Base-by-base conservation (phyloP, 2,113 vertebrate genomes). In the Neotragus pygmaeus region DNA sequence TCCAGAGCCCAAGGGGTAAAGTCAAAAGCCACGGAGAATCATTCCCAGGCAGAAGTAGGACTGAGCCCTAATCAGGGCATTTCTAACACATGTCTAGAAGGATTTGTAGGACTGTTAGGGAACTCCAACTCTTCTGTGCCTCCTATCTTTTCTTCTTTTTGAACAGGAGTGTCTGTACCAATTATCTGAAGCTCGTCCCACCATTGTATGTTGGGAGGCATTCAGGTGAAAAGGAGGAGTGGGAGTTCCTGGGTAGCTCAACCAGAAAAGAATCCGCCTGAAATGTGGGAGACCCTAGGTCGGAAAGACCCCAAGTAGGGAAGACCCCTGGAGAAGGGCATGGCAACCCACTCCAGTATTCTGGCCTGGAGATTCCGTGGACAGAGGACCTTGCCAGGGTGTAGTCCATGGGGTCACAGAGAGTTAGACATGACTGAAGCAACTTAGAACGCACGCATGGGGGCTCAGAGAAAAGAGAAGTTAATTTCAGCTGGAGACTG, bases 381-480 rank as follows among this genome's bases (percentile, higher is more conserved):
- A 66, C 62, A 19, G 62, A n/a, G 33, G 62, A n/a, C 16, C 2
- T 33, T 66, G 62, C 30, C 1, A 0, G 62, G 62, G 15, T 66
- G 7, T n/a, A n/a, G 16, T 66, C 62, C 7, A 66, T 66, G 62
- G 33, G 62, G 33, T 66, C 1, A 16, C 62, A n/a, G 33, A n/a
- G 64, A 66, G 64, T 66, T 2, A 0, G 8, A 36, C 64, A 7
- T 16, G 19, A 17, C 33, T 66, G 33, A 66, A 21, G 64, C 11
- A 17, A 36, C 64, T n/a, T 64, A 36, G 16, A n/a, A 66, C 1
- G 16, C 62, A 66, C 0, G 30, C 62, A n/a, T 2, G 15, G 33
- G 78, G 83, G 7, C 39, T 85, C 70, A 90, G 45, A 96, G 75
- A 83, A 92, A 80, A 95, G 80, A 86, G n/a, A 73, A 86, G 82